Conservation (phyloP, 2,113 vertebrate species). For the Bubo bubo region DNA sequence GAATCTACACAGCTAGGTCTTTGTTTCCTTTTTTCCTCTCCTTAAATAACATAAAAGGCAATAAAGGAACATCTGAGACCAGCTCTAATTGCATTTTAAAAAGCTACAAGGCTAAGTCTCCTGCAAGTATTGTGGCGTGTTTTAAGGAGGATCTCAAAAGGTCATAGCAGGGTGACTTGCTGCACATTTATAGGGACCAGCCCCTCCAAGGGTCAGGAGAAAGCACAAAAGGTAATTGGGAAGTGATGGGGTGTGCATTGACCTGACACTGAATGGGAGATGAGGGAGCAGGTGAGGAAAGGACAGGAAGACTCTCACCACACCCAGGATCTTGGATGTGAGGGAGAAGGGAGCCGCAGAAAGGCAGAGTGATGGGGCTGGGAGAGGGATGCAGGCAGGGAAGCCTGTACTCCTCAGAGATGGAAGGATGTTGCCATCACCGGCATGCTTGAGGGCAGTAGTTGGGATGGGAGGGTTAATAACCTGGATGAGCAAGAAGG, state of each 20-base stretch:
- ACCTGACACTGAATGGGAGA: background rate
- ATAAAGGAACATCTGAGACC: slow-evolving; percentile 28
- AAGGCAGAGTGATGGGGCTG: background rate
- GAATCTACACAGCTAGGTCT: background rate
- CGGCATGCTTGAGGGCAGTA: accelerated
- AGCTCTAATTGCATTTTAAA: background rate
- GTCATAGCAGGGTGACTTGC: no score
- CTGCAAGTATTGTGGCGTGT: background rate
- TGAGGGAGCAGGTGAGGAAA: background rate
- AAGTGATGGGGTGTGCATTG: background rate
- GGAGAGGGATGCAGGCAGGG: background rate
- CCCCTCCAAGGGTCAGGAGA: background rate
- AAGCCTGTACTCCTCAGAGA: background rate
- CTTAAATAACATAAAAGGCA: slow-evolving; percentile 28
- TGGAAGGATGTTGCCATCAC: background rate
- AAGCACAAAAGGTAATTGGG: background rate
- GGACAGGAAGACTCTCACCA: background rate
- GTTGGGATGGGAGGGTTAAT: background rate
- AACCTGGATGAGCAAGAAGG: background rate
- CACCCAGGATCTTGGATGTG: accelerated
- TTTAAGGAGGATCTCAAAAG: background rate
- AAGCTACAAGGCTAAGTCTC: background rate
- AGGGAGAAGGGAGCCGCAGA: background rate
- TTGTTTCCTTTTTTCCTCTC: background rate
- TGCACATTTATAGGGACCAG: background rate